Conservation (phyloP, 1,140 invertebrate genomes). For the Zaprionus vittiger region DNA sequence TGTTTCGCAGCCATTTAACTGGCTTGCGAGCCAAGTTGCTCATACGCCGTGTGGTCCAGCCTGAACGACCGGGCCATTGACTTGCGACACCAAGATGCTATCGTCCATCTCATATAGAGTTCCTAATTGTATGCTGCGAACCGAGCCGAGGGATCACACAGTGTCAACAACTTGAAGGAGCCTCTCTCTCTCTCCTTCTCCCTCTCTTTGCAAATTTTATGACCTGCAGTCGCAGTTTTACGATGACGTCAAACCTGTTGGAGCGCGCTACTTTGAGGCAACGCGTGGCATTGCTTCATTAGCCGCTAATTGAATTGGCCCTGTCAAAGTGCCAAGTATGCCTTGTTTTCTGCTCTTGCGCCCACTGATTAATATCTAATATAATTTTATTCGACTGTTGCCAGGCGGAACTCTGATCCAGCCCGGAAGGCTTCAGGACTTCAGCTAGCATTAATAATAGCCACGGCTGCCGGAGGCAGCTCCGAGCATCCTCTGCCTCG, state of each 20-base stretch:
- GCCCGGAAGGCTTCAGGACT: conserved; percentile 25
- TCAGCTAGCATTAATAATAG: conserved; percentile 51
- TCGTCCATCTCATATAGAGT: conserved; percentile 42
- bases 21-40: conserved; percentile 17
- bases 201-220: conserved; percentile 29
- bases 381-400: conserved; percentile 36
- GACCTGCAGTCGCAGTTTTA: conserved; percentile 52
- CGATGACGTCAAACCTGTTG: conserved; percentile 66
- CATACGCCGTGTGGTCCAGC: conserved; percentile 24
- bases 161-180: neutral
- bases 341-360: neutral
- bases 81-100: conserved; percentile 22
- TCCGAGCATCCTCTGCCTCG: neutral
- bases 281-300: conserved; percentile 66
- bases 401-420: neutral
- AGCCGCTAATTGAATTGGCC: conserved; percentile 64
- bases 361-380: conserved; percentile 39
- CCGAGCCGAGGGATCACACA: neutral
- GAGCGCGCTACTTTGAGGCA: conserved; percentile 24
- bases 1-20: conserved; percentile 40
- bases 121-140: conserved; percentile 28
- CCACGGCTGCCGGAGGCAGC: neutral
- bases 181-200: neutral
- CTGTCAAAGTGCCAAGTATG: conserved; percentile 6
- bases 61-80: conserved; percentile 35